Percentiles rank a stretch among this genome's conserved stretches.
These are phyloP conservation scores for Paragorgia papillata DNA, from an alignment of 92 coral and sea anemone genomes.

Conservation along the genomic window DNA sequence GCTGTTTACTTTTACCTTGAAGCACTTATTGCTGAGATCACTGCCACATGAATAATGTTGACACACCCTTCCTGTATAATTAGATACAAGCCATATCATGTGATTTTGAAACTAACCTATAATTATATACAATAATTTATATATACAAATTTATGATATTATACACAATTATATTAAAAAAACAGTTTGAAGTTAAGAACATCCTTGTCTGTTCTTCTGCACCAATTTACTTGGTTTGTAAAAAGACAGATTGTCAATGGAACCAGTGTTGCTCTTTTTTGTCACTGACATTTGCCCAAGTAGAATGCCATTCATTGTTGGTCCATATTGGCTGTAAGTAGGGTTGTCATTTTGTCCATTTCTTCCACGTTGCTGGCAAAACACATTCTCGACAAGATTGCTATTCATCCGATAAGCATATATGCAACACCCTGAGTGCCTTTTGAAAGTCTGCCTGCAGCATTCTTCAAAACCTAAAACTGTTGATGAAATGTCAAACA, in stretches of 20 bases:
- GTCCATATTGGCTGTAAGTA: conserved; percentile 54
- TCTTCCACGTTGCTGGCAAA: conserved; percentile 54
- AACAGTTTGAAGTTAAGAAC: too few species aligned
- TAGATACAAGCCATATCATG: too few species aligned
- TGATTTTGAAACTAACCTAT: neutral
- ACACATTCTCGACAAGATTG: conserved; percentile 54
- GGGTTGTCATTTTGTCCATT: conserved; percentile 65
- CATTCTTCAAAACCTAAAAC: conserved; percentile 49
- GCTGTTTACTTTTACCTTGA: too few species aligned
- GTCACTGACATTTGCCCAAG: conserved; percentile 59
- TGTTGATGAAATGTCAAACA: conserved; percentile 49
- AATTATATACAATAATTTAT: neutral
- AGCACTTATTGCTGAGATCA: too few species aligned
- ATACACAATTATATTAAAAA: too few species aligned
- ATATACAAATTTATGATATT: too few species aligned
- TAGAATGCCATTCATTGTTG: conserved; percentile 56
- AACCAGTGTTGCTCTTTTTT: conserved; percentile 48
- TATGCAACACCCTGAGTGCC: conserved; percentile 46
- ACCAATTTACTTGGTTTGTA: conserved; percentile 41
- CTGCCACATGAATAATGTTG: too few species aligned
- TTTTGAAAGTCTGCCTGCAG: conserved; percentile 21
- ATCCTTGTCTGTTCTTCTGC: conserved; percentile 17
- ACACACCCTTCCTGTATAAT: too few species aligned
- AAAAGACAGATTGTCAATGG: conserved; percentile 41
- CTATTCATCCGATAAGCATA: conserved; percentile 40